Base-by-base conservation (phyloP, 2,797 vertebrate genomes). In the Staurois parvus region DNA sequence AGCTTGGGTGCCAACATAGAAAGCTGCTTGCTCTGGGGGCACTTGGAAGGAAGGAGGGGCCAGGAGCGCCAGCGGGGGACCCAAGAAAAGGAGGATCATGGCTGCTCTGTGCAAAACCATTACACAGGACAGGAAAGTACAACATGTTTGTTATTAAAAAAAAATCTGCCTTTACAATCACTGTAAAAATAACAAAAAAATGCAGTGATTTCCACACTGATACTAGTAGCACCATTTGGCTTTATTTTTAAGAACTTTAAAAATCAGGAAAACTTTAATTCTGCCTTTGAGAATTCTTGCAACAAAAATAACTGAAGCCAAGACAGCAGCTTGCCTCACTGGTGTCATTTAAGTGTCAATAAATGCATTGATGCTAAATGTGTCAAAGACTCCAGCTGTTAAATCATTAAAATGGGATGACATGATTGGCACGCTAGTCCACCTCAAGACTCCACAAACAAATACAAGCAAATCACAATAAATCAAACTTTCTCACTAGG, bases 351-450 rank as follows among this genome's bases (percentile, higher is more conserved):
- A 83, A 77, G 85, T 87, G 85, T 87, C 85, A 87, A 87, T 87
- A 87, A 79, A 87, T 87, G 81, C 85, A 87, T 87, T 74, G 85
- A 87, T 83, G 24, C 30, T 79, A 87, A 87, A 87, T 56, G 85
- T 87, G 85, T 87, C 81, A 87, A 75, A 74, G 85, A 74, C 85
- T 87, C 85, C 85, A 87, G 85, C 85, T 87, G 85, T 79, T 83
- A 83, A 29, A 73, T 19, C 74, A 56, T 72, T 79, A 72, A 87
- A 83, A 83, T 76, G 69, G 69, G 59, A 69, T 68, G 42, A 28
- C 52, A 69, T 74, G 81, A 83, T 87, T 87, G 85, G 81, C 85
- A 83, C 15, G 29, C 40, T 7, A 40, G 81, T 83, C 76, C 85
- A 87, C 67, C 80, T 79, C 26, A 68, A 73, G 73, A 72, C 28